phyloP scores from a whole-genome alignment of 2,113 vertebrate species.

The Sapajus apella region DNA sequence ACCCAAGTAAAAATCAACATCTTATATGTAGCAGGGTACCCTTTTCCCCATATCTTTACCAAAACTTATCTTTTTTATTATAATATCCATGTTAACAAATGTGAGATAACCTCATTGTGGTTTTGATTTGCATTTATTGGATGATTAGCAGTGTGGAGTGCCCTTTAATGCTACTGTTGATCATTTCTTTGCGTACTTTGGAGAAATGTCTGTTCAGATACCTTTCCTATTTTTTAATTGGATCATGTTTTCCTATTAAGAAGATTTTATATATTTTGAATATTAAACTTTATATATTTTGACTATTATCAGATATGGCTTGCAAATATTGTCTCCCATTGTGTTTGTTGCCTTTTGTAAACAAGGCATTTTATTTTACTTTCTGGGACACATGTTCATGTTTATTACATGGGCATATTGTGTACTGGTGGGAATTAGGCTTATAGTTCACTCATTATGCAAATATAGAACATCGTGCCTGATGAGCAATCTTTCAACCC shows the following conservation, averaged over 20 bases:
- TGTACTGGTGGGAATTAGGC: too few species aligned
- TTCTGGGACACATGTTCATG: too few species aligned
- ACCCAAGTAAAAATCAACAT: background rate
- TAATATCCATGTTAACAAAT: too few species aligned
- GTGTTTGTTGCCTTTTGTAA: background rate
- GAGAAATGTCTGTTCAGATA: background rate
- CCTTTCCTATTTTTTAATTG: background rate
- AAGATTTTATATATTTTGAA: background rate
- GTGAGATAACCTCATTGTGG: background rate
- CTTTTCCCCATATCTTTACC: too few species aligned
- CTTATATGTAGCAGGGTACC: background rate
- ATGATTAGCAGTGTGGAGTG: background rate
- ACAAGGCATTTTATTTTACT: too few species aligned
- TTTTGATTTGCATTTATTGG: background rate
- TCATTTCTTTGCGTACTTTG: background rate
- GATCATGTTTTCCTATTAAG: background rate
- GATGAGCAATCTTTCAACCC: too few species aligned
- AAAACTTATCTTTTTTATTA: background rate
- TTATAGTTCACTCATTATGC: too few species aligned
- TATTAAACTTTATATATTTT: background rate
- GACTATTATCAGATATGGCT: background rate
- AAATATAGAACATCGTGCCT: too few species aligned
- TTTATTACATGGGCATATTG: too few species aligned
- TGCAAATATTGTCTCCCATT: background rate
- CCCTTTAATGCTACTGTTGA: background rate